Conservation (phyloP, 2,888 invertebrate genomes). For the Leptothorax acervorum region DNA sequence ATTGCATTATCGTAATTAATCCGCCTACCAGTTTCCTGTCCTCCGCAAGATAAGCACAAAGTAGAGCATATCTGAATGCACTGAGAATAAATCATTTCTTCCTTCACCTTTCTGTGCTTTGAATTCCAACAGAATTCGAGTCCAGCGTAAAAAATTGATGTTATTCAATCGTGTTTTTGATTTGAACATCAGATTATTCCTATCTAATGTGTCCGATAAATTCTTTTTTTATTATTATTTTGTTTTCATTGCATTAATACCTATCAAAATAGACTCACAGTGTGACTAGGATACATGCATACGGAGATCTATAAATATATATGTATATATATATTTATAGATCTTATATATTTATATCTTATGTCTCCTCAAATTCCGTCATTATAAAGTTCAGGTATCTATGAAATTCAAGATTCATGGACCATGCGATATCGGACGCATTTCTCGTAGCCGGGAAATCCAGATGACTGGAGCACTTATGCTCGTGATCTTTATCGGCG, state of each 20-base stretch:
- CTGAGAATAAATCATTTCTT: conserved; percentile 12
- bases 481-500: conserved; percentile 22
- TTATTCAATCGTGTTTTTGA: background rate
- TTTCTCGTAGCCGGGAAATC: background rate
- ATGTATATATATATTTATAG: too few relatives aligned
- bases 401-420: conserved; percentile 13
- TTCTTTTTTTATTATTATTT: background rate
- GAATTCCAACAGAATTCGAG: background rate
- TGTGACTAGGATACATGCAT: background rate
- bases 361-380: background rate
- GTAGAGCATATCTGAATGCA: background rate
- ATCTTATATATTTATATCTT: background rate
- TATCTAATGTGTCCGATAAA: background rate
- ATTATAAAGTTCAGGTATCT: background rate
- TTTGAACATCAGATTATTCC: background rate
- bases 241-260: background rate
- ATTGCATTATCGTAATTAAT: conserved; percentile 51
- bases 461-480: background rate
- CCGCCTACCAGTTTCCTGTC: conserved; percentile 3
- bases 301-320: background rate
- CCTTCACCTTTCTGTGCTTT: background rate
- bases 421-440: background rate
- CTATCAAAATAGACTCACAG: background rate
- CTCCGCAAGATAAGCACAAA: background rate
- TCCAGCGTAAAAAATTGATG: background rate